A percentile compares a stretch with the other conserved stretches of the same genome.
Evolutionary conservation across 2,888 invertebrate species (phyloP).

Genomic region (Caenorhabditis sp.): DNA sequence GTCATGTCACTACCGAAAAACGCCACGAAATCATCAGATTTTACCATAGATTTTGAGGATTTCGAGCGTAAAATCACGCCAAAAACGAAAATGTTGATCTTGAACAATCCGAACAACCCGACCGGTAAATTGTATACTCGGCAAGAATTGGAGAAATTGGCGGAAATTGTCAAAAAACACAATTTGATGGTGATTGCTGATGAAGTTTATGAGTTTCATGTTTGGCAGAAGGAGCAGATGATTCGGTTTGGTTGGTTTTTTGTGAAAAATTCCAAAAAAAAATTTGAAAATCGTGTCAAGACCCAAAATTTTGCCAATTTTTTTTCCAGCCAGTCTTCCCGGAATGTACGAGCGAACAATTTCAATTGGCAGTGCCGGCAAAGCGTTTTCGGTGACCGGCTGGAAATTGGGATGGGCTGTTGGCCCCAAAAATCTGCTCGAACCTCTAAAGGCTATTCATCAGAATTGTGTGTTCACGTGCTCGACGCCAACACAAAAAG

Average conservation of each 20-base stretch:
- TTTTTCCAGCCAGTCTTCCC: constrained; percentile 84
- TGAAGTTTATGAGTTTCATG: constrained; percentile 98
- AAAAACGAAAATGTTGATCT: constrained; percentile 89
- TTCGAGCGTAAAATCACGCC: constrained; percentile 82
- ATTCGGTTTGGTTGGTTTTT: constrained; percentile 82
- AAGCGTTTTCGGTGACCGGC: constrained; percentile 96
- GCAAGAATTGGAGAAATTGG: constrained; percentile 77
- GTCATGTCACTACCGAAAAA: constrained; percentile 78
- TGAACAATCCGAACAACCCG: constrained; percentile 98
- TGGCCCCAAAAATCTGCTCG: constrained; percentile 83
- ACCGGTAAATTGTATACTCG: constrained; percentile 80
- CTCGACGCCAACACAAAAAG: constrained; percentile 76
- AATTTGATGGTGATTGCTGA: constrained; percentile 90
- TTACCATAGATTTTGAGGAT: constrained; percentile 85
- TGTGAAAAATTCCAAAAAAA: constrained; percentile 2
- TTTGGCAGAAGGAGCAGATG: constrained; percentile 82
- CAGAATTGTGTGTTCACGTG: constrained; percentile 93
- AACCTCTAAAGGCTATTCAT: constrained; percentile 84
- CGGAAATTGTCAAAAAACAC: constrained; percentile 88
- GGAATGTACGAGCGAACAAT: constrained; percentile 99
- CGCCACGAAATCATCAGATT: constrained; percentile 75
- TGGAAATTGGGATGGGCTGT: constrained; percentile 96
- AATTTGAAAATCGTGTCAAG: too few relatives aligned
- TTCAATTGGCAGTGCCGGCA: constrained; percentile 95
- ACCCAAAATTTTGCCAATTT: constrained; percentile 6